Conservation (phyloP, 2,113 vertebrate genomes). For the Bombycilla garrulus region DNA sequence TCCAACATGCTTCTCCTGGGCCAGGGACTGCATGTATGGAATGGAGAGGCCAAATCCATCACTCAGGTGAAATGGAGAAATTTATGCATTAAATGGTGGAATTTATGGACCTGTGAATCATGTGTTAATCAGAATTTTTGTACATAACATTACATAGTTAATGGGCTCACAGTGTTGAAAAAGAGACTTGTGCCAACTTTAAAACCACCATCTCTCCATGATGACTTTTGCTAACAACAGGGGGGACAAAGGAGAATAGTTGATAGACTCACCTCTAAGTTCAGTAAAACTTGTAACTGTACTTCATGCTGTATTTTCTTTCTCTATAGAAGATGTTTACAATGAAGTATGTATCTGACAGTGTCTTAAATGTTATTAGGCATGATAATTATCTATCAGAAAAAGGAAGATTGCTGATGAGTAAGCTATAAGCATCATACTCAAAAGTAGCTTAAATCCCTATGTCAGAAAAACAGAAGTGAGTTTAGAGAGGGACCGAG, state of each 20-base stretch:
- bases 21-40: background rate
- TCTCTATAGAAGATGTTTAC: background rate
- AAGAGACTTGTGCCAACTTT: background rate
- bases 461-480: background rate
- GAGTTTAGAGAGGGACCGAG: background rate
- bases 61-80: background rate
- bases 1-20: background rate
- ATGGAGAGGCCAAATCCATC: background rate
- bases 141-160: fast-evolving
- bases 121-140: background rate
- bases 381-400: background rate
- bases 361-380: background rate
- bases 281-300: background rate
- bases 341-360: background rate
- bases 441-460: background rate
- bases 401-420: background rate
- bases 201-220: background rate
- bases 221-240: background rate
- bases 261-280: background rate
- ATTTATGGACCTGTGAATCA: background rate
- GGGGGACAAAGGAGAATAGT: background rate
- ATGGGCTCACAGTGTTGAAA: background rate
- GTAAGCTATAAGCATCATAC: background rate
- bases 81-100: background rate
- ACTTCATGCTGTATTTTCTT: background rate